Conservation (phyloP, 2,888 invertebrate species). For the Acleris holmiana region DNA sequence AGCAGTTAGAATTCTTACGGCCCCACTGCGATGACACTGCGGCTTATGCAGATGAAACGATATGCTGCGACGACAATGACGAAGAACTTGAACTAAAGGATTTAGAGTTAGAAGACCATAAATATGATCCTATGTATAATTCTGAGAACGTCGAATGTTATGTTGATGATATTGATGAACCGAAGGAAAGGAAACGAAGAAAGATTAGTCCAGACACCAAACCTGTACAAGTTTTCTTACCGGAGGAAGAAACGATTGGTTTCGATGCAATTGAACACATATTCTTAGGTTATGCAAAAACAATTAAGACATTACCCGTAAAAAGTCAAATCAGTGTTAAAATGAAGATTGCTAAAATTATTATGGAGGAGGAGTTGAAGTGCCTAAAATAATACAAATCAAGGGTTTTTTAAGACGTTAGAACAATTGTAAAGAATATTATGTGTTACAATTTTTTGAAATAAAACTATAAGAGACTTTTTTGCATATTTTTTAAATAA, state of each 20-base stretch:
- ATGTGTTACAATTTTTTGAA: no score
- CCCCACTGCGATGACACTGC: slow-evolving; percentile 2
- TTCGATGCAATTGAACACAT: slow-evolving; percentile 11
- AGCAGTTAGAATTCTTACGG: slow-evolving; percentile 14
- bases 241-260: neutral
- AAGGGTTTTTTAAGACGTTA: no score
- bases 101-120: neutral
- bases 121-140: neutral
- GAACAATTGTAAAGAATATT: no score
- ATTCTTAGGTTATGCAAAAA: slow-evolving; percentile 27
- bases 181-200: slow-evolving; percentile 2
- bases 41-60: neutral
- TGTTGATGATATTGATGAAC: neutral
- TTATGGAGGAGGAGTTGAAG: slow-evolving; percentile 27
- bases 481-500: no score
- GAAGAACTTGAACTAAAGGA: neutral
- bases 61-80: neutral
- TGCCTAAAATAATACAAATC: neutral
- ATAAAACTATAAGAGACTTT: no score
- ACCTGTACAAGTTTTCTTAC: neutral
- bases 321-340: slow-evolving; percentile 23
- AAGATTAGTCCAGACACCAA: neutral
- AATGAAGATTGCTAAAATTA: slow-evolving; percentile 23
- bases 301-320: slow-evolving; percentile 18
- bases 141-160: neutral